phyloP scores from a whole-genome alignment of 2,113 vertebrate species.

The Tragelaphus strepsiceros region DNA sequence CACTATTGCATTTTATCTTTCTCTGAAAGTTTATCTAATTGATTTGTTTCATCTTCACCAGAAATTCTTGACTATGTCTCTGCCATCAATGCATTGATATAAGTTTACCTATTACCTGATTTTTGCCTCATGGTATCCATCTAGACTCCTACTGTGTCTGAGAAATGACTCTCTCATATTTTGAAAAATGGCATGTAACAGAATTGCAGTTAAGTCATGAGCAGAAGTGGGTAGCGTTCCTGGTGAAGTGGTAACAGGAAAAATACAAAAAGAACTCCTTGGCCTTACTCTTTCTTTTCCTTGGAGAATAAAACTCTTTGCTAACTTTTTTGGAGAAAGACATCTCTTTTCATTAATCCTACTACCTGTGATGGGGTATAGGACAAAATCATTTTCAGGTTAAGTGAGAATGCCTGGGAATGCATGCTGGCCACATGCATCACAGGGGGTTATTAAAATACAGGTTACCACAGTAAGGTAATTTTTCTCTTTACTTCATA shows the following conservation, averaged over 20 bases:
- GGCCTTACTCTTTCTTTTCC: not conserved
- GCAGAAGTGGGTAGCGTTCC: not conserved
- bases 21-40: not conserved
- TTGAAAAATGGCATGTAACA: constrained; percentile 1
- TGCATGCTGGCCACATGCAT: not conserved
- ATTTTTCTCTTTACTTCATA: not conserved
- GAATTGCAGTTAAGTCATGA: not conserved
- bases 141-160: not conserved
- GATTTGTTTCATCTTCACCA: not conserved
- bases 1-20: not conserved
- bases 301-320: not conserved
- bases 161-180: constrained; percentile 1
- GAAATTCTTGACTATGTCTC: not conserved
- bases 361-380: not conserved
- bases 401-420: not conserved
- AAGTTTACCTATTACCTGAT: not conserved
- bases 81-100: not conserved
- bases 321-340: not conserved
- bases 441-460: not conserved
- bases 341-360: not conserved
- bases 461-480: not conserved
- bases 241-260: not conserved
- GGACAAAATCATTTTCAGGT: not conserved
- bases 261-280: not conserved
- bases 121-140: not conserved